phyloP scores from a whole-genome alignment of 1,140 invertebrate genomes.

The Tyrophagus putrescentiae region DNA sequence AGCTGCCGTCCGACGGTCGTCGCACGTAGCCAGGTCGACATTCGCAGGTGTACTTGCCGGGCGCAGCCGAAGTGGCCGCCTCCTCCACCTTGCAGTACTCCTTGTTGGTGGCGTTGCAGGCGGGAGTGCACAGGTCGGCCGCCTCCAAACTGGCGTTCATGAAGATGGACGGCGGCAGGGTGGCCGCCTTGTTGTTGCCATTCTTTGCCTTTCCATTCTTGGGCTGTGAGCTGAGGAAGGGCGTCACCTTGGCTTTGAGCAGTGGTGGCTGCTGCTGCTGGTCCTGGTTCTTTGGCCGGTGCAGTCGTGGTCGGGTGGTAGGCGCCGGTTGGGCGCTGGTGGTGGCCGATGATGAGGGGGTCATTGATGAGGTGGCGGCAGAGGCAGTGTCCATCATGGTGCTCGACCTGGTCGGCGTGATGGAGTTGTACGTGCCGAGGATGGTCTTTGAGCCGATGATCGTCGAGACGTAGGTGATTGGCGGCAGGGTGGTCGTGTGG shows the following conservation, averaged over 20 bases:
- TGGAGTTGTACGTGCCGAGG: slow-evolving; percentile 20
- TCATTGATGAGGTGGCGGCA: slow-evolving; percentile 4
- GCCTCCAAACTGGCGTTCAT: not conserved
- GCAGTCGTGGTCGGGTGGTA: not conserved
- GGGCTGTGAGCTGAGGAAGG: not conserved
- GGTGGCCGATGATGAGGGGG: slow-evolving; percentile 1
- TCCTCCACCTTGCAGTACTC: slow-evolving; percentile 53
- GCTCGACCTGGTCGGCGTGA: slow-evolving; percentile 26
- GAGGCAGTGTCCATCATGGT: slow-evolving; percentile 25
- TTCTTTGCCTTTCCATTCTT: too few species aligned
- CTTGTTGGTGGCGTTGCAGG: slow-evolving; percentile 58
- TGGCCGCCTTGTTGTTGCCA: too few species aligned
- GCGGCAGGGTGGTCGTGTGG: slow-evolving; percentile 28
- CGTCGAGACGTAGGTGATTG: slow-evolving; percentile 29
- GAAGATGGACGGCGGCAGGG: slow-evolving; percentile 13
- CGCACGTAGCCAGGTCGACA: slow-evolving; percentile 69
- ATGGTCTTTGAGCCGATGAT: slow-evolving; percentile 28
- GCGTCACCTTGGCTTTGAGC: not conserved
- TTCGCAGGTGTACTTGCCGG: slow-evolving; percentile 50
- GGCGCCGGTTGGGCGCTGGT: not conserved
- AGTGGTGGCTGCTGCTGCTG: slow-evolving; percentile 7
- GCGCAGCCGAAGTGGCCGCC: slow-evolving; percentile 24
- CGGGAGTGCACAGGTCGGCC: slow-evolving; percentile 34
- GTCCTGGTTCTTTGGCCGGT: slow-evolving; percentile 18
- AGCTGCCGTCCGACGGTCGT: slow-evolving; percentile 66